Percentiles rank a stretch among this genome's conserved stretches.
Evolutionary conservation across 2,113 vertebrate species (phyloP).

Genomic region (Apodemus sylvaticus): DNA sequence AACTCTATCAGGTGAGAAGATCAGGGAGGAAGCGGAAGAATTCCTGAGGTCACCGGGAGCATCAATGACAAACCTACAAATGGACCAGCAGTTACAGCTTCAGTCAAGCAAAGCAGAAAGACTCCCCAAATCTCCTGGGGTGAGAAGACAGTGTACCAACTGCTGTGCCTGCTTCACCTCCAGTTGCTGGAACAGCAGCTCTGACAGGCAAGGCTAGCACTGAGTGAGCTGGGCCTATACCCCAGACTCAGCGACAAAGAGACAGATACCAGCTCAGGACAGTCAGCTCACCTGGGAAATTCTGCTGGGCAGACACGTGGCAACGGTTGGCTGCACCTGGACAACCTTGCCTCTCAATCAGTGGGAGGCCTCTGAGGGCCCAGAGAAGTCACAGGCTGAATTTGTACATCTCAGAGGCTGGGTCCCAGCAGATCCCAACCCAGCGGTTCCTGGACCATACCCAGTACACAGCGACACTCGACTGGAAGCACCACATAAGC

Average conservation of each 20-base stretch:
- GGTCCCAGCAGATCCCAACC: background rate
- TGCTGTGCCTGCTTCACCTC: background rate
- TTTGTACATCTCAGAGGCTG: background rate
- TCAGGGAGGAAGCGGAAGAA: background rate
- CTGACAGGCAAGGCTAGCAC: background rate
- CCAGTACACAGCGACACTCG: background rate
- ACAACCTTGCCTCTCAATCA: background rate
- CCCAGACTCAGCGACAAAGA: background rate
- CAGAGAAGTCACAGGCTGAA: background rate
- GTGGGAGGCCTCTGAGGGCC: background rate
- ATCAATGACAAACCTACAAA: background rate
- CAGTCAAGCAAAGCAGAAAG: background rate
- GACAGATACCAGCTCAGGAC: background rate
- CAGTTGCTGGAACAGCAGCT: background rate
- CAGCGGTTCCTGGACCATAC: background rate
- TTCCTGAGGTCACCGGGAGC: background rate
- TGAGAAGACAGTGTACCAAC: no score
- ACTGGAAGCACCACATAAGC: background rate
- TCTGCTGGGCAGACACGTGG: background rate
- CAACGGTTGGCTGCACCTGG: background rate
- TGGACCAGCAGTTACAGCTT: background rate
- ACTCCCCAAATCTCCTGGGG: background rate
- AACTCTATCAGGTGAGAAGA: background rate
- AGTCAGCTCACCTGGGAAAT: background rate
- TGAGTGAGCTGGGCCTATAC: background rate